Conservation (phyloP, 2,888 invertebrate species). For the Polymixis lichenea region DNA sequence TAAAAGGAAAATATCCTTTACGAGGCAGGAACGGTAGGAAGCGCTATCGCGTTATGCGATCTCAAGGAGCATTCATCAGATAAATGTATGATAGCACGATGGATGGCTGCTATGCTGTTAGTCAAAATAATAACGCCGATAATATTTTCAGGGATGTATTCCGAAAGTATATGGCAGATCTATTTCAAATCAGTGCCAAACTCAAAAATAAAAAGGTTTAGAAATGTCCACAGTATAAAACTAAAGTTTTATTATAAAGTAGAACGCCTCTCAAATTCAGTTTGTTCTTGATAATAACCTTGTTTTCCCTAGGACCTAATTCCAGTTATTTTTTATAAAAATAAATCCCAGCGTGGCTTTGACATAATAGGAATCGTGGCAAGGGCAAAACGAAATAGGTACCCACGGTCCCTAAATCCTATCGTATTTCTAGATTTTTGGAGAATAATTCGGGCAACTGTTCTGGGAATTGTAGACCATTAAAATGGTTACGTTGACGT, state of each 20-base stretch:
- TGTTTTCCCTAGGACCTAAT: conserved; percentile 19
- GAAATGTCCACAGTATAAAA: conserved; percentile 10
- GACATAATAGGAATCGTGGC: conserved; percentile 23
- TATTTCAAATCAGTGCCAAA: neutral
- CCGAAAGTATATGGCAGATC: neutral
- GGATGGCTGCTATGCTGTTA: conserved; percentile 22
- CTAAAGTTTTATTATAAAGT: conserved; percentile 1
- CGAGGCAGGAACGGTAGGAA: conserved; percentile 29
- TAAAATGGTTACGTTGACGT: neutral
- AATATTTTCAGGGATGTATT: conserved; percentile 22
- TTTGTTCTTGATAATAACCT: conserved; percentile 25
- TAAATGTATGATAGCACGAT: conserved; percentile 27
- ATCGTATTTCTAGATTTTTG: conserved; percentile 24
- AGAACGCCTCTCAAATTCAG: conserved; percentile 7
- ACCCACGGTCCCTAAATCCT: neutral
- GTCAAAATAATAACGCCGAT: conserved; percentile 15
- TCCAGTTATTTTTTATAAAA: conserved; percentile 43
- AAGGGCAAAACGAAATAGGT: conserved; percentile 10
- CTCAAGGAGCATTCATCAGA: conserved; percentile 44
- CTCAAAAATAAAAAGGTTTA: neutral
- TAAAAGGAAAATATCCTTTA: conserved; percentile 63
- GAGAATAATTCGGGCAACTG: conserved; percentile 1
- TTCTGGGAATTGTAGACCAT: neutral
- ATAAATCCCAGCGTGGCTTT: conserved; percentile 44
- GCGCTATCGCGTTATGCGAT: conserved; percentile 44